These are phyloP conservation scores for Tringa solitaria DNA, from an alignment of 2,113 vertebrate genomes.

Conservation along the genomic window DNA sequence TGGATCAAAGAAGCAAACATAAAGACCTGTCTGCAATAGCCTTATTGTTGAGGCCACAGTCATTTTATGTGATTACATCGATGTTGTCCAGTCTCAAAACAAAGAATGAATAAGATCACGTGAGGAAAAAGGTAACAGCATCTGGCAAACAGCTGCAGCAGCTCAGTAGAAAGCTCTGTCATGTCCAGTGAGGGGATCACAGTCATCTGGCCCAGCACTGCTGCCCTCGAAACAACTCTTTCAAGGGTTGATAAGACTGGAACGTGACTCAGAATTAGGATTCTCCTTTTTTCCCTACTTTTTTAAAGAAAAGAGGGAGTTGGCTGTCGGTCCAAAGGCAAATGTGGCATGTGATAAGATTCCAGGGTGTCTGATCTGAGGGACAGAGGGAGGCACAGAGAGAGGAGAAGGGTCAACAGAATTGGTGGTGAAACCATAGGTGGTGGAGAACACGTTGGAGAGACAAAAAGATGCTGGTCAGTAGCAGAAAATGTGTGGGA, in stretches of 20 bases:
- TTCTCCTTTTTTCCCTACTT: background rate
- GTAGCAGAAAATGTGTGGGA: background rate
- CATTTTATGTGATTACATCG: background rate
- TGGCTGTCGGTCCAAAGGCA: background rate
- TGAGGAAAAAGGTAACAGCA: background rate
- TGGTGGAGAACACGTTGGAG: background rate
- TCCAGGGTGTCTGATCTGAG: background rate
- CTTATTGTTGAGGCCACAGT: background rate
- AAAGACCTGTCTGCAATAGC: background rate
- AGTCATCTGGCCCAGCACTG: background rate
- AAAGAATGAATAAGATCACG: background rate
- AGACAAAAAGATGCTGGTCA: background rate
- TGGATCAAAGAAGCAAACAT: background rate
- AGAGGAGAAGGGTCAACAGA: background rate
- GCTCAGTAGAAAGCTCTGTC: background rate
- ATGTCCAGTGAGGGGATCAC: background rate
- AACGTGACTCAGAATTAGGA: background rate
- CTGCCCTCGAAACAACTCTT: background rate
- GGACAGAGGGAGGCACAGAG: background rate
- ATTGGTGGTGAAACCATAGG: background rate
- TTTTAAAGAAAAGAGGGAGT: background rate
- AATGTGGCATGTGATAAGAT: background rate
- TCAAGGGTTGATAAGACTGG: background rate
- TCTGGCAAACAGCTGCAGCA: constrained; percentile 19
- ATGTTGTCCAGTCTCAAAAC: background rate